Percentiles rank a stretch among this genome's conserved stretches.
Conservation (phyloP, 2,797 vertebrate genomes). For the Tinamus major region DNA sequence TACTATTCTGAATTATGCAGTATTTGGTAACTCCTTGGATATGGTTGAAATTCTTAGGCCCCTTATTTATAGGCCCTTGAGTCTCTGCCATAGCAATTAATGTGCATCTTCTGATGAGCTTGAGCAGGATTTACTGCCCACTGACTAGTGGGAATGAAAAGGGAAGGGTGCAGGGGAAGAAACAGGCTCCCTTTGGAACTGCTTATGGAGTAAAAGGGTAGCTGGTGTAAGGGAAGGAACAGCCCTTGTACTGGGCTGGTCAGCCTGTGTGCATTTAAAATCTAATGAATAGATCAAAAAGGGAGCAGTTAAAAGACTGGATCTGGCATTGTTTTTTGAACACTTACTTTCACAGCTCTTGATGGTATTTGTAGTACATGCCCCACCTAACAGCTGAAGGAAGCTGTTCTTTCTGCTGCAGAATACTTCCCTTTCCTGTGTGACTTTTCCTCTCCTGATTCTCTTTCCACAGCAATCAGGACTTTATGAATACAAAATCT, state of each 20-base stretch:
- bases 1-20: background rate
- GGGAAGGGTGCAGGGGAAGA: background rate
- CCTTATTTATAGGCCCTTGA: background rate
- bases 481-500: constrained; percentile 92
- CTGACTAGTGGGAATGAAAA: background rate
- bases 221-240: constrained; percentile 27
- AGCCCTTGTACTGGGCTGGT: constrained; percentile 21
- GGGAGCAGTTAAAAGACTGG: constrained; percentile 30
- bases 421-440: constrained; percentile 66
- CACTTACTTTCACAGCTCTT: constrained; percentile 47
- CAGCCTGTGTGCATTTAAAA: constrained; percentile 28
- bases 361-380: constrained; percentile 16
- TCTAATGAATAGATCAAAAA: constrained; percentile 55
- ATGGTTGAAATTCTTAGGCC: background rate
- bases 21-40: background rate
- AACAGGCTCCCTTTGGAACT: background rate
- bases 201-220: background rate
- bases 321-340: constrained; percentile 59
- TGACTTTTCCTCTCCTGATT: constrained; percentile 58
- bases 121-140: background rate
- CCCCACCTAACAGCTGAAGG: constrained; percentile 52
- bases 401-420: constrained; percentile 47
- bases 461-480: constrained; percentile 83
- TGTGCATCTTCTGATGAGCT: background rate
- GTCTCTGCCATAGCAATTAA: background rate